phyloP scores from a whole-genome alignment of 1,140 invertebrate genomes.

The Megalonaias nervosa region DNA sequence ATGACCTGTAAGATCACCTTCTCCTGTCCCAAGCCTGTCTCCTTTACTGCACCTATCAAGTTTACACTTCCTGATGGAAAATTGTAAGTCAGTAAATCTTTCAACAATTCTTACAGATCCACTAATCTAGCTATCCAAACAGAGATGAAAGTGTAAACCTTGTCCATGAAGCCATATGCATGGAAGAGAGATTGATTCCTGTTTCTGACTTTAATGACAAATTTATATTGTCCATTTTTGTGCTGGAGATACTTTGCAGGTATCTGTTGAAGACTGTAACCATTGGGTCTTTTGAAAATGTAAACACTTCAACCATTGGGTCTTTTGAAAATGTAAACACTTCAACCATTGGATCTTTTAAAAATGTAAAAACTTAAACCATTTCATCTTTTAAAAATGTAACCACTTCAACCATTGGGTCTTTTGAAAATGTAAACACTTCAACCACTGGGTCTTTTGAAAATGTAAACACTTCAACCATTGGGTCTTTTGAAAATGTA shows the following conservation, averaged over 20 bases:
- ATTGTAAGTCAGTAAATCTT: slow-evolving; percentile 36
- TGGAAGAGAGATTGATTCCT: not conserved
- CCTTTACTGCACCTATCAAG: slow-evolving; percentile 57
- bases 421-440: too few species aligned
- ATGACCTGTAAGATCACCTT: slow-evolving; percentile 64
- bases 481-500: too few species aligned
- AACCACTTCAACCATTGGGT: too few species aligned
- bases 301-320: too few species aligned
- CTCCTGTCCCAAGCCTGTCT: slow-evolving; percentile 62
- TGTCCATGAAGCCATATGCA: not conserved
- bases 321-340: too few species aligned
- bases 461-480: too few species aligned
- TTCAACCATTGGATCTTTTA: too few species aligned
- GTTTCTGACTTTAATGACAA: not conserved
- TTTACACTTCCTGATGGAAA: slow-evolving; percentile 59
- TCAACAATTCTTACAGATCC: not conserved
- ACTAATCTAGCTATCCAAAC: not conserved
- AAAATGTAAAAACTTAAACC: too few species aligned
- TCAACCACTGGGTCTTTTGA: too few species aligned
- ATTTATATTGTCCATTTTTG: not conserved
- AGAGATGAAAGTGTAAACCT: not conserved
- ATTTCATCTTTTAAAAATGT: too few species aligned
- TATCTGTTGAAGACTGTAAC: too few species aligned
- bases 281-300: too few species aligned
- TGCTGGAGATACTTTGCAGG: not conserved